phyloP scores from a whole-genome alignment of 37 sponge, comb jelly and placozoan species.

The Theonella swinhoei region DNA sequence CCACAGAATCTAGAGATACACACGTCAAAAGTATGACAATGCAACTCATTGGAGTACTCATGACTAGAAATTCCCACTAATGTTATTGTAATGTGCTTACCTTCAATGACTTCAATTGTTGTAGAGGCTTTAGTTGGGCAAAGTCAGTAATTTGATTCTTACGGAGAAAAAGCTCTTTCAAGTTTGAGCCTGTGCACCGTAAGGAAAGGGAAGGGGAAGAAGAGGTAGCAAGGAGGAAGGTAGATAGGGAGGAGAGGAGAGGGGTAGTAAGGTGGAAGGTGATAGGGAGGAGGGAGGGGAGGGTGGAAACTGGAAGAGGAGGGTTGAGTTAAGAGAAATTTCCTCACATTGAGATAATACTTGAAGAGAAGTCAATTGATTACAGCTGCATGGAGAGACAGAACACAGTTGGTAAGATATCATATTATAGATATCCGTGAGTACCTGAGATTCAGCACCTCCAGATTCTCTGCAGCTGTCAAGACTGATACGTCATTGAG shows the following conservation, averaged over 20 bases:
- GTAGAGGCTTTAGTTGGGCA: constrained; percentile 40
- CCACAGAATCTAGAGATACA: constrained; percentile 58
- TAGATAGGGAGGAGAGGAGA: too few relatives aligned
- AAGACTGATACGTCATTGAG: constrained; percentile 49
- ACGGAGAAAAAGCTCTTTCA: constrained; percentile 69
- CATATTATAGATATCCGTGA: not conserved
- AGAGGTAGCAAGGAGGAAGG: not conserved
- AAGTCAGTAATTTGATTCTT: constrained; percentile 54
- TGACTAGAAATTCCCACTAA: too few relatives aligned
- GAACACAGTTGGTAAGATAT: not conserved
- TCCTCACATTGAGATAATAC: not conserved
- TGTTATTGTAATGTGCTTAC: not conserved
- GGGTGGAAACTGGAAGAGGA: too few relatives aligned
- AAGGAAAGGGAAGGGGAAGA: too few relatives aligned
- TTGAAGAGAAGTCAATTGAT: constrained; percentile 43
- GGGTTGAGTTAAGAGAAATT: too few relatives aligned
- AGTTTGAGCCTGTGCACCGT: constrained; percentile 31
- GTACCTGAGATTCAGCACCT: constrained; percentile 66
- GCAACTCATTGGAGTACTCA: too few relatives aligned
- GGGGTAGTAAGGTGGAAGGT: too few relatives aligned
- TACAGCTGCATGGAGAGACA: constrained; percentile 35
- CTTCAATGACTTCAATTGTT: constrained; percentile 28
- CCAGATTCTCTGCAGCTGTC: constrained; percentile 32
- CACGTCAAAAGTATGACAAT: too few relatives aligned
- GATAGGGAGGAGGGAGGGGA: too few relatives aligned